Evolutionary conservation across 2,888 invertebrate species (phyloP).

Genomic region (Pristionchus arcanus): DNA sequence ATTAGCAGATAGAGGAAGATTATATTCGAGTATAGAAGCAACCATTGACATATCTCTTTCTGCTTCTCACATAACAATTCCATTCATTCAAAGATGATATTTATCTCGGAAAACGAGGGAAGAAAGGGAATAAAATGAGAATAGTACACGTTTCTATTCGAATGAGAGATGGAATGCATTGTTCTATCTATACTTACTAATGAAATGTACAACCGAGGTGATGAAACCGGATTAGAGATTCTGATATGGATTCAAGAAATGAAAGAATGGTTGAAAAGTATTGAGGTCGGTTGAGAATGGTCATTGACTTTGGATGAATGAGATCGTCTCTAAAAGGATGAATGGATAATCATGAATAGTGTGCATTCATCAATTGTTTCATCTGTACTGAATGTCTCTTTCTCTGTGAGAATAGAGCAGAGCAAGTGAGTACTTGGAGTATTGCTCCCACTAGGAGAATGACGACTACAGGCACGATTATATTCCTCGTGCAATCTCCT

Average conservation of each 20-base stretch:
- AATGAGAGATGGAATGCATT: background rate
- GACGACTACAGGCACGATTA: background rate
- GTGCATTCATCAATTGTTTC: constrained; percentile 48
- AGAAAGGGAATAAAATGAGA: background rate
- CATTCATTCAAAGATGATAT: constrained; percentile 4
- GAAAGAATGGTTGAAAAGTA: background rate
- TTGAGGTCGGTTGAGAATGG: background rate
- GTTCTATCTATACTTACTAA: constrained; percentile 1
- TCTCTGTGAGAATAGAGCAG: constrained; percentile 37
- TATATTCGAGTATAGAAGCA: background rate
- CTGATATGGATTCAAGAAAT: background rate
- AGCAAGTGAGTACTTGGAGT: constrained; percentile 38
- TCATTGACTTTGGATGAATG: constrained; percentile 21
- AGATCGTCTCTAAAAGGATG: background rate
- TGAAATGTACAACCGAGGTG: constrained; percentile 20
- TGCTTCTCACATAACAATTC: background rate
- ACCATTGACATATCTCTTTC: background rate
- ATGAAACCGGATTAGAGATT: background rate
- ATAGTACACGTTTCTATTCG: constrained; percentile 26
- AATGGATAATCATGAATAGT: constrained; percentile 30
- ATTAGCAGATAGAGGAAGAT: background rate
- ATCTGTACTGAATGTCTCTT: constrained; percentile 35
- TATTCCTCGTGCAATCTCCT: background rate
- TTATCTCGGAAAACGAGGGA: background rate
- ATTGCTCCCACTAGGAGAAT: background rate